Evolutionary conservation across 2,888 invertebrate species (phyloP), one percentile per base, ranked within the genome.

Genomic region (Alcis repandata): DNA sequence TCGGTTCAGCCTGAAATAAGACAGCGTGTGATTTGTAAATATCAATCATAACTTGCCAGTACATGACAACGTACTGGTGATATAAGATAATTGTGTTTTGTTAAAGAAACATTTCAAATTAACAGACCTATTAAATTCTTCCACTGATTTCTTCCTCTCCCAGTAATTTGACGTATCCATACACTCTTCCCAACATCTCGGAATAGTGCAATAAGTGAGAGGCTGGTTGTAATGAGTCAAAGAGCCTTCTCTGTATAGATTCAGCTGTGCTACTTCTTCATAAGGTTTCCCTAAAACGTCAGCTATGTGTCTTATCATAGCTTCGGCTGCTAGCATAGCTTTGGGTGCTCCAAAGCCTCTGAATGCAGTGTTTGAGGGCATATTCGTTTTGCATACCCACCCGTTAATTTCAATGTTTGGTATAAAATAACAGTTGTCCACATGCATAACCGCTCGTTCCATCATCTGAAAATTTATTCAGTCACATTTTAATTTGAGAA

Each of bases 291-390:
- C 92, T 36, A 98, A 90, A 64, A 93, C 93, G 32, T 94, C 93
- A 0, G 98, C 97, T 38, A 98, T 93, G 71, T 97, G 95, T 69
- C 97, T 94, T 48, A 98, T 95, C 78, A 97, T 95, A 68, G 93
- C 94, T 88, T 98, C 98, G 0, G 95, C 96, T 9, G 96, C 95
- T 76, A 97, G 95, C 98, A 98, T 98, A 6, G 96, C 97, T 85
- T 98, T 97, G 0, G 98, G 98, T 0, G 96, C 97, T 1, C 98
- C 98, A 79, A 98, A 98, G 1, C 98, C 98, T 79, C 99, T 94
- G 80, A 98, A 99, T 0, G 99, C 98, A 0, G 98, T 99, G 83
- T 98, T 98, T 0, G 98, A 97, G 0, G 98, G 96, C 71, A 97
- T 87, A 91, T 99, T 98, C 0, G 99, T 99, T 87, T 95, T 96